phyloP scores from a whole-genome alignment of 1,140 invertebrate species.

The Ceratoteleas bidentatus region DNA sequence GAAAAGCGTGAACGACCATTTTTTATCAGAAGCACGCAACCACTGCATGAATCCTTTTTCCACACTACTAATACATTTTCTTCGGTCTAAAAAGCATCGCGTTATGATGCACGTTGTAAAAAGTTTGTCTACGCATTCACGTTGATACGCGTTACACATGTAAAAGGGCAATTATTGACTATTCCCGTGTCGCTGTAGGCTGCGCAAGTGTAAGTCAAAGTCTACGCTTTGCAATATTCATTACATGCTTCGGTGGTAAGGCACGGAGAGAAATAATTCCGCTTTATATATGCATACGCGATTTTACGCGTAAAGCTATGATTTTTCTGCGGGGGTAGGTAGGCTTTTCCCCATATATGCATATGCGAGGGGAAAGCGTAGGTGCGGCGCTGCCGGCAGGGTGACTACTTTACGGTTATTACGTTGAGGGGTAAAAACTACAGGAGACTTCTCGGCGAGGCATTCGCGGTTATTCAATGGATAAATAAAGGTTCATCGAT shows the following conservation, averaged over 20 bases:
- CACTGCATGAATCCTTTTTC: constrained; percentile 49
- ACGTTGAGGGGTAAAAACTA: constrained; percentile 69
- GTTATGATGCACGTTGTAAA: constrained; percentile 57
- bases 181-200: constrained; percentile 44
- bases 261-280: constrained; percentile 74
- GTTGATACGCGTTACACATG: constrained; percentile 61
- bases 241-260: constrained; percentile 64
- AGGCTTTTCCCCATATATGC: constrained; percentile 61
- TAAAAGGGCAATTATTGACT: constrained; percentile 64
- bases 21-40: constrained; percentile 59
- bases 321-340: constrained; percentile 74
- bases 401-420: constrained; percentile 76
- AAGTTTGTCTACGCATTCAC: constrained; percentile 65
- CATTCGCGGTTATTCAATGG: constrained; percentile 51
- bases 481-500: constrained; percentile 57
- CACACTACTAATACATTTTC: constrained; percentile 63
- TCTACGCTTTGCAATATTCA: constrained; percentile 60
- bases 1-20: constrained; percentile 48
- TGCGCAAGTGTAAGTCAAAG: constrained; percentile 52
- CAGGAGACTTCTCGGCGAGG: constrained; percentile 45
- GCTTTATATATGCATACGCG: constrained; percentile 79
- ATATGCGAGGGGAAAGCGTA: constrained; percentile 57
- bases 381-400: constrained; percentile 55
- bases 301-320: constrained; percentile 78
- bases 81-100: constrained; percentile 62